Conservation (phyloP, 2,888 invertebrate genomes). For the Brenthis ino region DNA sequence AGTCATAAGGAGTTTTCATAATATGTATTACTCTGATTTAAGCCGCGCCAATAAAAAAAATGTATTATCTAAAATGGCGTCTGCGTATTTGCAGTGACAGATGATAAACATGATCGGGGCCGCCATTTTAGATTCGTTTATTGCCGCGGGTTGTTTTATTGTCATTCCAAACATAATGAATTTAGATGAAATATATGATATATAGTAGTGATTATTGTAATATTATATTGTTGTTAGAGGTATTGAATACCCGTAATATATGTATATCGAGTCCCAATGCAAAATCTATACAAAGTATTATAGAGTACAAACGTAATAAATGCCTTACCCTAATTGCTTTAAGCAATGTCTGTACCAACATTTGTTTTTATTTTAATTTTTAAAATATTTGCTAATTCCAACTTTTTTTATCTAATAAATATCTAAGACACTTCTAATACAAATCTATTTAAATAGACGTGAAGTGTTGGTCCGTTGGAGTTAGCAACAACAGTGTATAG, state of each 20-base stretch:
- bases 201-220: constrained; percentile 2
- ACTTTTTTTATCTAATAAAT: neutral
- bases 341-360: neutral
- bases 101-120: no score
- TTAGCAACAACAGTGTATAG: no score
- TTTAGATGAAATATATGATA: constrained; percentile 4
- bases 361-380: neutral
- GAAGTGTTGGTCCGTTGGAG: no score
- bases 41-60: no score
- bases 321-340: constrained; percentile 13
- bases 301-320: constrained; percentile 26
- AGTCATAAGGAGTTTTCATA: no score
- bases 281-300: constrained; percentile 23
- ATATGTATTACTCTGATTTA: no score
- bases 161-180: constrained; percentile 1
- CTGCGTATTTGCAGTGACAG: no score
- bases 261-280: constrained; percentile 28
- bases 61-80: no score
- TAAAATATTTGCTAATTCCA: neutral
- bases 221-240: constrained; percentile 1
- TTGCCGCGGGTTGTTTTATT: neutral
- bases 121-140: neutral
- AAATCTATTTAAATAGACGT: no score
- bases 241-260: constrained; percentile 19
- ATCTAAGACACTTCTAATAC: neutral